phyloP scores from a whole-genome alignment of 1,140 invertebrate genomes.

The Aphis craccivora region DNA sequence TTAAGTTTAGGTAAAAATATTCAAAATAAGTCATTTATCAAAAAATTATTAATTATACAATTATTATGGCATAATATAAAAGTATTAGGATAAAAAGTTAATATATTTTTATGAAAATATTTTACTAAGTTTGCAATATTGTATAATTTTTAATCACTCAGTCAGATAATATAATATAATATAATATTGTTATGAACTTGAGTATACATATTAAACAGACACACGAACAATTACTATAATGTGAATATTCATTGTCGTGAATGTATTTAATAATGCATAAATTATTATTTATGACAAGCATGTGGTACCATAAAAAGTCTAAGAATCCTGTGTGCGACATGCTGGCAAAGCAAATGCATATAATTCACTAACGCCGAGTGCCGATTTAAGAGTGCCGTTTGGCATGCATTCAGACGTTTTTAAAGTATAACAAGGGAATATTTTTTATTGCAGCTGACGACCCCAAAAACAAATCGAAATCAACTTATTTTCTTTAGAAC shows the following conservation, averaged over 20 bases:
- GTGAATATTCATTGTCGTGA: not conserved
- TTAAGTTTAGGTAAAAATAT: not conserved
- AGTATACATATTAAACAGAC: not conserved
- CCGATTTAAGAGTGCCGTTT: conserved; percentile 34
- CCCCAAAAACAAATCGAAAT: not conserved
- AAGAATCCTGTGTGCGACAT: not conserved
- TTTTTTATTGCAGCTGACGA: not conserved
- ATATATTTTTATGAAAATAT: not conserved
- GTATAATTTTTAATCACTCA: not conserved
- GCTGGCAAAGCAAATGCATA: conserved; percentile 39
- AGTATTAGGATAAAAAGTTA: no score
- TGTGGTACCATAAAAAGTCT: not conserved
- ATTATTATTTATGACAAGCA: not conserved
- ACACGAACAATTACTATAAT: not conserved
- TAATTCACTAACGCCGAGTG: conserved; percentile 12
- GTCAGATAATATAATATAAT: not conserved
- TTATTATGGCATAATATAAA: no score
- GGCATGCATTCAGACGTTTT: conserved; percentile 43
- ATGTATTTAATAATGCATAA: conserved; percentile 15
- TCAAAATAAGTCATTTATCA: not conserved
- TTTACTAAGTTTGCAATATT: not conserved
- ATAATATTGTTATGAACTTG: not conserved
- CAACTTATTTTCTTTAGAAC: not conserved
- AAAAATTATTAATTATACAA: not conserved
- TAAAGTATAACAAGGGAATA: not conserved